Base-by-base conservation (phyloP, 2,888 invertebrate genomes). In the Toxonevra muliebris region DNA sequence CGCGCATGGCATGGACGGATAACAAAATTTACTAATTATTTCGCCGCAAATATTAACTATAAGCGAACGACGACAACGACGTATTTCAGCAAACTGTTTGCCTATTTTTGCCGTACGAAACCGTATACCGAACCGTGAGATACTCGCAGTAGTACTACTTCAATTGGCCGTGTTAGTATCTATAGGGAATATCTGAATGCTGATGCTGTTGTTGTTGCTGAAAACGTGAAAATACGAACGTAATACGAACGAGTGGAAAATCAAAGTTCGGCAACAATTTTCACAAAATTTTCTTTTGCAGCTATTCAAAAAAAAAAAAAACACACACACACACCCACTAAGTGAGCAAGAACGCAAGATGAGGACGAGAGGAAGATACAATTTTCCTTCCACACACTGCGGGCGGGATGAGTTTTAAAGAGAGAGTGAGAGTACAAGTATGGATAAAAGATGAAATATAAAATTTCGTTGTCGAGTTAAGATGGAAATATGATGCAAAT, bases 1-100 rank as follows among this genome's bases (percentile, higher is more conserved):
- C 85, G 84, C 85, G 85, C 85, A 85, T 85, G 85, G 85, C 85
- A 85, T 85, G 85, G 83, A 85, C 85, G 81, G 78, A 79, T 83
- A 77, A 79, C 77, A 76, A 79, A 80, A 78, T 77, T 78, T 79
- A 78, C 76, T 80, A 80, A 80, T 82, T 80, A 79, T 80, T 82
- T 82, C 79, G 80, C 78, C 80, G 82, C 79, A 77, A 82, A 80
- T 80, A 76, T 76, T 72, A 69, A 73, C 74, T 76, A 74, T 72
- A 71, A 76, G 75, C 73, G 78, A 74, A 66, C 73, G 79, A 75
- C 72, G 71, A 74, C 76, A 72, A 67, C 77, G 76, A 80, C 74
- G 74, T 76, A 76, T 79, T 77, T 76, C 75, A 75, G 71, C 75
- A 74, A 78, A 81, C 80, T 82, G 77, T 77, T 76, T 69, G 74